Evolutionary conservation across 2,113 vertebrate species (phyloP), one percentile per base, ranked within the genome.

Genomic region (Mirounga angustirostris): DNA sequence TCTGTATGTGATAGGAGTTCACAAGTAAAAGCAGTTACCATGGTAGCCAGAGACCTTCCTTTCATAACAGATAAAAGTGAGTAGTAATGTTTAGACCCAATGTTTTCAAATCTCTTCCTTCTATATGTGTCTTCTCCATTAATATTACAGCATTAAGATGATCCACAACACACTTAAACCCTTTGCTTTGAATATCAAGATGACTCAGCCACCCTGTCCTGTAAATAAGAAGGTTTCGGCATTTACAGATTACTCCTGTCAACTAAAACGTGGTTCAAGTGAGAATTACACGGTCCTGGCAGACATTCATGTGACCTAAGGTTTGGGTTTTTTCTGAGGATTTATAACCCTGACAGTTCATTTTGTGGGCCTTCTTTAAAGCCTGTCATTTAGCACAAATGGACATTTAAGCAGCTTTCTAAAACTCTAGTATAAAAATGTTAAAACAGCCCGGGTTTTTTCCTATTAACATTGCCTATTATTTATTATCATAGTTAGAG

Each of bases 291-390:
- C 58, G 36, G 76, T 93, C 43, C 91, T 91, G 83, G 93, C 80
- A 97, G 94, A 91, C 76, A 65, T 96, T 89, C 86, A 69, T 89
- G 58, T 93, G 94, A 94, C 96, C 97, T 88, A 95, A 97, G 81
- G 52, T 88, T 94, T 84, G 85, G 7, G 15, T 54, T 74, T 96
- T 91, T 93, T 85, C 92, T 97, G 91, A 69, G 81, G 88, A 96
- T 97, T 96, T 98, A 94, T 98, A 95, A 96, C 76, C 85, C 92
- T 93, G 89, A 96, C 95, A 98, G 95, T 97, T 98, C 97, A 97
- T 98, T 97, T 96, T 91, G 85, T 18, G 78, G 91, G 43, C 78
- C 52, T 97, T 52, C 92, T 97, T 97, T 94, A 95, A 97, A 91
- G 78, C 26, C 89, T 96, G 92, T 65, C 94, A 91, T 97, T 96